These are phyloP conservation scores for Enteromius argenteus DNA, from an alignment of 2,797 vertebrate species.

Conservation along the genomic window DNA sequence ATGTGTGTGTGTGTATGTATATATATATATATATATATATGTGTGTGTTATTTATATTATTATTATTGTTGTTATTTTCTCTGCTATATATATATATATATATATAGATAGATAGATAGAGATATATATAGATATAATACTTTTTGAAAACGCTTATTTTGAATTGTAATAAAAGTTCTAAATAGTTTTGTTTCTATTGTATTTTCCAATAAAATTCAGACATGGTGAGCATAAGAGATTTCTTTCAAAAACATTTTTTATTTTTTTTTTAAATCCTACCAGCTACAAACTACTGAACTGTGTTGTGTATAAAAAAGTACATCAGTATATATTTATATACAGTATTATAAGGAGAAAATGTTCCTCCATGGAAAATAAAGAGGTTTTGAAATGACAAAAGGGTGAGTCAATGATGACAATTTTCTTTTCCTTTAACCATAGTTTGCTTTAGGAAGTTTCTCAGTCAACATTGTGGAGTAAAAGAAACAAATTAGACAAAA, in stretches of 20 bases:
- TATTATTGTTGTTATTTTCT: no score
- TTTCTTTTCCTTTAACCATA: background rate
- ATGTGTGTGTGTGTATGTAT: no score
- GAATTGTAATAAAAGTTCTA: background rate
- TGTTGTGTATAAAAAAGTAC: background rate
- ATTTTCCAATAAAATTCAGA: background rate
- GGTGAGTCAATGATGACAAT: background rate
- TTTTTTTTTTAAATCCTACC: background rate
- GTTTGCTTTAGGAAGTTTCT: background rate
- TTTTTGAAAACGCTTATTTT: background rate
- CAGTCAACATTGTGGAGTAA: background rate
- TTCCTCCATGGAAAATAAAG: background rate
- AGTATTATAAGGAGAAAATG: background rate
- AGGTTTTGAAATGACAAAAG: background rate
- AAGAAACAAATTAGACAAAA: constrained; percentile 4
- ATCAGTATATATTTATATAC: background rate
- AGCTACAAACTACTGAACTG: background rate
- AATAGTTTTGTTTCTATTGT: background rate
- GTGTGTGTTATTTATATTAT: no score
- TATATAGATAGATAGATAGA: background rate
- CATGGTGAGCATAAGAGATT: background rate
- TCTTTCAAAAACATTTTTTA: background rate
- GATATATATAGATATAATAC: no score
- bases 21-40: no score
- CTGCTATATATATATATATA: background rate